Base-by-base conservation (phyloP, 2,797 vertebrate genomes). In the Liparis tanakae region DNA sequence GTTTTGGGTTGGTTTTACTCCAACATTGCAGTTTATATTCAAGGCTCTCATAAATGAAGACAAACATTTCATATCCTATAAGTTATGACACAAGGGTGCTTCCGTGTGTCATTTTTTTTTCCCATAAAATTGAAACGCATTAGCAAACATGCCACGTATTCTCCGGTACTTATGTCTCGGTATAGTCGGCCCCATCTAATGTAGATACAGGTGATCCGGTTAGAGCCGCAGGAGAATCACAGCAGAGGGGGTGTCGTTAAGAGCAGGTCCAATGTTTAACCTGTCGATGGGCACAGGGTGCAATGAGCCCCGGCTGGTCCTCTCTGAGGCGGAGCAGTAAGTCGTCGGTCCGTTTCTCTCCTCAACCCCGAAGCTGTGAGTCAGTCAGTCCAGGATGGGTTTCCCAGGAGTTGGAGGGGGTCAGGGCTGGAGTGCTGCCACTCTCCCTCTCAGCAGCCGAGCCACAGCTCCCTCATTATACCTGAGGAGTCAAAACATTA, bases 381-480 rank as follows among this genome's bases (percentile, higher is more conserved):
- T 82, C 81, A 89, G 66, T 88, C 74, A 68, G 78, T 82, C 80
- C 80, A 79, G 85, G 83, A 88, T 85, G 84, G 76, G 78, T 87
- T 92, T 90, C 76, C 90, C 85, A 79, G 88, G 89, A 93, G 91
- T 91, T 87, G 85, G 88, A 92, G 85, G 86, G 86, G 88, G 86
- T 91, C 92, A 89, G 86, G 83, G 77, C 88, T 93, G 89, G 87
- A 91, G 90, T 89, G 83, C 82, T 81, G 84, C 87, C 87, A 90
- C 91, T 89, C 83, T 89, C 74, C 76, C 85, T 89, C 91, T 90
- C 92, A 93, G 91, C 89, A 85, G 83, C 91, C 76, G 72, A 87
- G 84, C 87, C 80, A 83, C 85, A 90, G 81, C 86, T 92, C 84
- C 78, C 88, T 92, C 85, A 92, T 93, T 93, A 89, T 88, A 91